Base-by-base conservation (phyloP, 2,113 vertebrate species). In the Alosa alosa region DNA sequence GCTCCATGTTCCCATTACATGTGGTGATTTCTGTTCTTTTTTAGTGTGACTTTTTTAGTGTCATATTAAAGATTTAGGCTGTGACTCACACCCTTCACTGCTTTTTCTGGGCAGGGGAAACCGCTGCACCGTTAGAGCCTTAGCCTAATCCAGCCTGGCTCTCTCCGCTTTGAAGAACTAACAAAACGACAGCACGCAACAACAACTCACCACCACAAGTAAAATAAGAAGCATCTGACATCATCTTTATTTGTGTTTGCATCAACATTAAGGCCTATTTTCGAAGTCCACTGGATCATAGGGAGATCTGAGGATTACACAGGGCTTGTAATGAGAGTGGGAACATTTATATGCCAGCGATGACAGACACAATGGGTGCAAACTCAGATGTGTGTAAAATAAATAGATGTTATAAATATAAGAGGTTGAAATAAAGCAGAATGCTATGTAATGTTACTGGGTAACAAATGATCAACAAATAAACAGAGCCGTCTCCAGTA, bases 61-160 rank as follows among this genome's bases (percentile, higher is more conserved):
- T n/a, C 55, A 60, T 60, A 72, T 72, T 72, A 36, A 72, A 36
- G n/a, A 72, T 72, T 72, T 25, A 72, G 64, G 64, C 25, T 72
- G 64, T 72, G 64, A 72, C n/a, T 72, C 64, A 72, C 5, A 6
- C 22, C 55, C 55, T 60, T 20, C 5, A n/a, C 5, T 60, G 55
- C 9, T 49, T 13, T 49, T 60, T 60, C 22, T 60, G 22, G n/a
- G 64, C n/a, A 11, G 7, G 31, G 64, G 64, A 72, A 72, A 72
- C 64, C 31, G 10, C 64, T 72, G 2, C 9, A 72, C 11, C 60
- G 10, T 25, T 25, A 25, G 7, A 1, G 31, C 25, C 8, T 72
- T 3, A 8, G 25, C 25, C 72, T 78, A 36, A 78, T 78, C 72
- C 72, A 41, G 31, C 31, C 31, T 36, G 72, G 13, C 25, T 15